Conservation (phyloP, 1,140 invertebrate genomes). For the Tetragnatha versicolor region DNA sequence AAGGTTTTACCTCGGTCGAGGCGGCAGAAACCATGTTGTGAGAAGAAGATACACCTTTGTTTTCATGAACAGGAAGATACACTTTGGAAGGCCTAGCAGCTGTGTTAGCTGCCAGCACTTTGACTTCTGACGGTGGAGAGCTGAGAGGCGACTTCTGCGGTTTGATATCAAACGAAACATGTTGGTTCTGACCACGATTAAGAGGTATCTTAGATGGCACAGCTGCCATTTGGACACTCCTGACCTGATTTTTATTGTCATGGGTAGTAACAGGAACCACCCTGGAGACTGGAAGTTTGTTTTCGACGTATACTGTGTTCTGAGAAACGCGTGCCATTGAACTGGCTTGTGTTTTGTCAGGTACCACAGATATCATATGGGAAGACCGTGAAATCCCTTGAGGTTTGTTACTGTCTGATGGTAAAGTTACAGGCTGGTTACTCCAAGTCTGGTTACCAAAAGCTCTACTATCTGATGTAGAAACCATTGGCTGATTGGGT, state of each 20-base stretch:
- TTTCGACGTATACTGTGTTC: not conserved
- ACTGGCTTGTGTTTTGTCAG: constrained; percentile 4
- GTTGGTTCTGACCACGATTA: not conserved
- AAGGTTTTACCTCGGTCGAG: too few species aligned
- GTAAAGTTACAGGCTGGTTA: not conserved
- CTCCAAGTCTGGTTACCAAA: constrained; percentile 9
- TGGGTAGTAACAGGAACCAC: not conserved
- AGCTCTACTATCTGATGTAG: not conserved
- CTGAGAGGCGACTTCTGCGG: not conserved
- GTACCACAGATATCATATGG: too few species aligned
- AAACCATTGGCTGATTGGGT: too few species aligned
- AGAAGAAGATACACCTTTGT: not conserved
- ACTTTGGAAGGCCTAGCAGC: not conserved
- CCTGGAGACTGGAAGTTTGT: not conserved
- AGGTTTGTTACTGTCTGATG: constrained; percentile 21
- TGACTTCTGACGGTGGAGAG: constrained; percentile 16
- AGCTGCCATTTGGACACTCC: not conserved
- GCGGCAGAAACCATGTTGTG: too few species aligned
- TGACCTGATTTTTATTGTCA: not conserved
- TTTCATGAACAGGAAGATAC: not conserved
- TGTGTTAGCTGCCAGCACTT: not conserved
- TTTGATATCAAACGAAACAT: not conserved
- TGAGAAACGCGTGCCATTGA: not conserved
- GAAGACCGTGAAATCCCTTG: not conserved
- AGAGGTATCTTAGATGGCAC: not conserved